These are phyloP conservation scores for Aphis gossypii DNA, from an alignment of 1,140 invertebrate genomes.

Conservation along the genomic window DNA sequence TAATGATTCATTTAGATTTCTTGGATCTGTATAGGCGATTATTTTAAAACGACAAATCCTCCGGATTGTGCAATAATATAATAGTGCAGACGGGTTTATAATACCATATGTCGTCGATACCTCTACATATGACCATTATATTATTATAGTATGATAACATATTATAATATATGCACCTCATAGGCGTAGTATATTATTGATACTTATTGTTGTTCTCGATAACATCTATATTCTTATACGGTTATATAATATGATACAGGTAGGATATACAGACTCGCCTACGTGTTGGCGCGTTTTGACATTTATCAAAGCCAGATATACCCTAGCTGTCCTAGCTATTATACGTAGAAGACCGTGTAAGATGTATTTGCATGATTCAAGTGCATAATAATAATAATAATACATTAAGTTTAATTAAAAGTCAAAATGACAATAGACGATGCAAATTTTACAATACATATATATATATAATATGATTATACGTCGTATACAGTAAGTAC, in stretches of 20 bases:
- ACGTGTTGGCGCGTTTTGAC: not conserved
- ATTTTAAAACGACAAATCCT: slow-evolving; percentile 28
- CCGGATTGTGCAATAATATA: not conserved
- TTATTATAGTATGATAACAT: not conserved
- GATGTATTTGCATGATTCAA: not conserved
- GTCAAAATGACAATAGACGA: not conserved
- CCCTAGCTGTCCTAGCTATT: not conserved
- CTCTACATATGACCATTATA: not conserved
- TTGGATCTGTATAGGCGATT: not conserved
- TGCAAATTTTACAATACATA: not conserved
- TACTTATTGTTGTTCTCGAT: not conserved
- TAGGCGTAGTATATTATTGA: not conserved
- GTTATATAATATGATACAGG: not conserved
- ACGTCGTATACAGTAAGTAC: not conserved
- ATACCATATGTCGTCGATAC: not conserved
- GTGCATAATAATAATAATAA: slow-evolving; percentile 23
- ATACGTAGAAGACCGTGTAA: not conserved
- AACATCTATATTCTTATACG: not conserved
- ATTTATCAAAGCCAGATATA: not conserved
- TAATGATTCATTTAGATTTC: not conserved
- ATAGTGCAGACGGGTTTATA: not conserved
- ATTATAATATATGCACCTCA: not conserved
- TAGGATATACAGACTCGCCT: not conserved
- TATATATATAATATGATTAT: not conserved
- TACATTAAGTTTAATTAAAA: slow-evolving; percentile 1